Percentiles rank a stretch among this genome's conserved stretches.
These are phyloP conservation scores for Drosophila pegasa DNA, from an alignment of 2,888 invertebrate species.

Conservation along the genomic window DNA sequence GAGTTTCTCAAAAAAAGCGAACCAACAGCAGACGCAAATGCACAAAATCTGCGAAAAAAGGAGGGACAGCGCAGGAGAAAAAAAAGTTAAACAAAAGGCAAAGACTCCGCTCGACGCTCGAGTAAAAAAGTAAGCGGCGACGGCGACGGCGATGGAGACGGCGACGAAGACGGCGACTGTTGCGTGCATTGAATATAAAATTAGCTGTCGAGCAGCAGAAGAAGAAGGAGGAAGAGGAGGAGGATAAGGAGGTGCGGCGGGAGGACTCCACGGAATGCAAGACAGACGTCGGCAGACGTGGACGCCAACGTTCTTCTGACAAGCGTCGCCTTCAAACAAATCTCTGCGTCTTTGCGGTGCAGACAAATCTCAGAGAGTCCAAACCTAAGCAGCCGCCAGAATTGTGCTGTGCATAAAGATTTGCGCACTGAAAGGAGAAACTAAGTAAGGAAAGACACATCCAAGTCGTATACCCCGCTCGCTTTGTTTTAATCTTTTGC, in stretches of 20 bases:
- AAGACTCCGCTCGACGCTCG: conserved; percentile 21
- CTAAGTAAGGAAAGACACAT: neutral
- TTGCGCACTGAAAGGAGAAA: neutral
- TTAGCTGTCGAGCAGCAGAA: conserved; percentile 40
- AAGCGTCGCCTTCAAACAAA: conserved; percentile 34
- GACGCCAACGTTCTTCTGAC: conserved; percentile 28
- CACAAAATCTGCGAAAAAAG: conserved; percentile 12
- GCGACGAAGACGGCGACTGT: conserved; percentile 60
- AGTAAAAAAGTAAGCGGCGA: conserved; percentile 35
- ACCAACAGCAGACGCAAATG: conserved; percentile 3
- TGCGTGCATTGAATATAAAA: conserved; percentile 78
- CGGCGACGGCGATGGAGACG: conserved; percentile 54
- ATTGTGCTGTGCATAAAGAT: conserved; percentile 51
- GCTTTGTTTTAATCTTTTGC: conserved; percentile 40
- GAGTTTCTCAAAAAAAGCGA: conserved; percentile 31
- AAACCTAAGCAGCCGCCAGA: conserved; percentile 44
- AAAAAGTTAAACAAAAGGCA: conserved; percentile 37
- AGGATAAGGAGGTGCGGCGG: no score
- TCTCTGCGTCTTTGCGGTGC: conserved; percentile 24
- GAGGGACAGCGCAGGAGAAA: conserved; percentile 15
- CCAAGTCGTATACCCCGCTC: neutral
- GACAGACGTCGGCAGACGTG: conserved; percentile 29
- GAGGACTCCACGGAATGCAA: conserved; percentile 8
- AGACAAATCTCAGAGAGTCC: conserved; percentile 41
- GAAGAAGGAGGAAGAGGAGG: neutral